Evolutionary conservation across 1,140 invertebrate genomes (phyloP).

Genomic region (Trachymyrmex septentrionalis): DNA sequence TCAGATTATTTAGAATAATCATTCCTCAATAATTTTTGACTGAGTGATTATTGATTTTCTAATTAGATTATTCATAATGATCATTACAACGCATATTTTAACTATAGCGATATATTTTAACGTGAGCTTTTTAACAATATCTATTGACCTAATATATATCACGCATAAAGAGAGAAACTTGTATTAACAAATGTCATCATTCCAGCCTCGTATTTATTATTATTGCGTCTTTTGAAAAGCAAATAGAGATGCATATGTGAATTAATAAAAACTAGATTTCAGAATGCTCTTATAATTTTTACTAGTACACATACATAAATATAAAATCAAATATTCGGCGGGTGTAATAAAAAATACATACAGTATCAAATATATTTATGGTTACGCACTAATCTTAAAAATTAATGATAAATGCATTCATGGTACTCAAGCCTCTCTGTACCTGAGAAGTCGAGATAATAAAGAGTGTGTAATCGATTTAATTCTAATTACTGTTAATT

Average conservation of each 20-base stretch:
- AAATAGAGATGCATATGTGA: not conserved
- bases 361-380: conserved; percentile 47
- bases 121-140: too few relatives aligned
- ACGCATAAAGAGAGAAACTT: conserved; percentile 9
- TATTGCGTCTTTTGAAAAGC: not conserved
- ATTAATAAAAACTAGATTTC: not conserved
- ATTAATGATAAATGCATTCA: conserved; percentile 73
- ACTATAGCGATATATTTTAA: too few relatives aligned
- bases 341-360: conserved; percentile 56
- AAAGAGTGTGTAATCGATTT: not conserved
- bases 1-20: too few relatives aligned
- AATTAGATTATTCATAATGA: too few relatives aligned
- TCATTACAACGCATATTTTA: too few relatives aligned
- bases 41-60: too few relatives aligned
- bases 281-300: conserved; percentile 37
- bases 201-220: not conserved
- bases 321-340: conserved; percentile 57
- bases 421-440: conserved; percentile 67
- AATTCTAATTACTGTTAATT: too few relatives aligned
- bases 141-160: not conserved
- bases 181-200: not conserved
- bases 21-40: too few relatives aligned
- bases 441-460: conserved; percentile 29
- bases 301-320: conserved; percentile 66
- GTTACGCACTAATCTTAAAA: conserved; percentile 47